Evolutionary conservation across 1,140 invertebrate genomes (phyloP), one percentile per base, ranked within the genome.

Genomic region (Lordiphosa collinella): DNA sequence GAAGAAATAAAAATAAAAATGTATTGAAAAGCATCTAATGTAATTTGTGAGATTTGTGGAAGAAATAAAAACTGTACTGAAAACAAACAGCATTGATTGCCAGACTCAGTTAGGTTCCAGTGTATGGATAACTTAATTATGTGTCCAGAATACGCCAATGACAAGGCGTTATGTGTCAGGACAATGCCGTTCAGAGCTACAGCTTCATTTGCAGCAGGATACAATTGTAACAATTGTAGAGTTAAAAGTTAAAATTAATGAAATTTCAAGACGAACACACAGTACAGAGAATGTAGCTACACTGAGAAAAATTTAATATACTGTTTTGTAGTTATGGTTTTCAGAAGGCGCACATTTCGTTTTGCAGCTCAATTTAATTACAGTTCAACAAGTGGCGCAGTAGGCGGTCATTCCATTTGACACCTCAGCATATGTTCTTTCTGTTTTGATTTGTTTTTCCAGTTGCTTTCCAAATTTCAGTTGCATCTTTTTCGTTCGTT

Each of bases 41-140:
- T 82, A 82, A 82, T 82, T 29, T 29, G 25, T 29, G 78, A 82
- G 78, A 84, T 82, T 82, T 82, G 60, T 75, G 66, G 41, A 50
- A 63, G 37, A 60, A 46, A 38, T 13, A 25, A 49, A 59, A 53
- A 50, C 54, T 55, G 58, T 65, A 55, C 51, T 37, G 25, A 60
- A 67, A 67, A 71, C 68, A 71, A 71, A 68, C 53, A 67, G 6
- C 53, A 67, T 67, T 71, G 64, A 71, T 71, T 71, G 34, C 13
- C 48, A 37, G 18, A 35, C 10, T 22, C 29, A 16, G 37, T 40
- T 40, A 40, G 37, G 37, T 40, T 40, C 37, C 37, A 13, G 37
- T 40, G 41, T 44, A 44, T 29, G 18, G 18, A 43, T 25, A 44
- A 44, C 22, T 44, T 44, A 44, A 44, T 44, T 48, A 48, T 48